These are phyloP conservation scores for Eurystomus glaucurus DNA, from an alignment of 2,797 vertebrate species.

Conservation along the genomic window DNA sequence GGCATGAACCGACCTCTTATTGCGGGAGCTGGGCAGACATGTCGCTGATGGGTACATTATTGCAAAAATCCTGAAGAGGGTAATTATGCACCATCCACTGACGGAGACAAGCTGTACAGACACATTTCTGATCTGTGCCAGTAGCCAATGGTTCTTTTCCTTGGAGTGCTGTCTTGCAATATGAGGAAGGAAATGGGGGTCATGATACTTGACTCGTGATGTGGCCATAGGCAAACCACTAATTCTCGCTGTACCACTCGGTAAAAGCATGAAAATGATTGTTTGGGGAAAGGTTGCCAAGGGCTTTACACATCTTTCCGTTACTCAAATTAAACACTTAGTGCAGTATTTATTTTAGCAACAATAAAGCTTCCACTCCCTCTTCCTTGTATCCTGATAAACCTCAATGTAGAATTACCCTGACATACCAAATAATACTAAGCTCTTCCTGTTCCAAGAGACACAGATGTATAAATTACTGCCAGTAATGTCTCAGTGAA, in stretches of 20 bases:
- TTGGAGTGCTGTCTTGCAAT: constrained; percentile 12
- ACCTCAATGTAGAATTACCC: not conserved
- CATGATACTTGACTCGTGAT: not conserved
- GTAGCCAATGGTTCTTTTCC: not conserved
- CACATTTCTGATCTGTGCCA: not conserved
- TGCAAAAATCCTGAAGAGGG: constrained; percentile 34
- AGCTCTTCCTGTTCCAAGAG: not conserved
- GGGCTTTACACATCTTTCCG: not conserved
- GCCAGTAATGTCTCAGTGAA: not conserved
- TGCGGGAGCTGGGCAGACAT: not conserved
- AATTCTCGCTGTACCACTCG: fast-evolving
- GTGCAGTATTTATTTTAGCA: not conserved
- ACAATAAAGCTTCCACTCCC: not conserved
- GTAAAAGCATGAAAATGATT: not conserved
- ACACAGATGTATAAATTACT: not conserved
- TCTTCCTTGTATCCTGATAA: not conserved
- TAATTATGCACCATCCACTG: constrained; percentile 42
- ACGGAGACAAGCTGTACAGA: not conserved
- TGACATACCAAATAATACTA: not conserved
- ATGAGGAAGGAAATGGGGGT: constrained; percentile 32
- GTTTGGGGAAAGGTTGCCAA: not conserved
- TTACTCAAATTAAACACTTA: not conserved
- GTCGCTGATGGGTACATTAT: constrained; percentile 50
- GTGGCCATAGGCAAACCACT: not conserved
- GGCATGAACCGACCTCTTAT: constrained; percentile 46